Base-by-base conservation (phyloP, 2,113 vertebrate species). In the Aythya baeri region DNA sequence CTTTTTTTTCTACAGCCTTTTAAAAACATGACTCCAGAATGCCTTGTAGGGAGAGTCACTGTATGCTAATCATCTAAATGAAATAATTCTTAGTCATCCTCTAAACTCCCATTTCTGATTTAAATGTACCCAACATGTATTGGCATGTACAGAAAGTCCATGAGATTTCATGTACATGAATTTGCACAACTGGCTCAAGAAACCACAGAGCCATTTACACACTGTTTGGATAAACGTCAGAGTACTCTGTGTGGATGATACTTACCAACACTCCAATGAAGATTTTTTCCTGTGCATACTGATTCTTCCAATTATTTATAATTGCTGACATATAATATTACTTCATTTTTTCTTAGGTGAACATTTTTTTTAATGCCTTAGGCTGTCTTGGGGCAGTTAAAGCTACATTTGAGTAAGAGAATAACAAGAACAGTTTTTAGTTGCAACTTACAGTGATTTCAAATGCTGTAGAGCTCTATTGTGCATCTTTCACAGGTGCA, bases 401-500 rank as follows among this genome's bases (percentile, higher is more conserved):
- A 83, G 46, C 34, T 76, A 75, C 21, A n/a, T 89, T 44, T 92
- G 36, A 77, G 58, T 36, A 76, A 62, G 34, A 72, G 49, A 88
- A 65, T 8, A 8, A 22, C 34, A 77, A 54, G 68, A 63, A 75
- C 2, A 58, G 66, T 50, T 86, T 84, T 91, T 29, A 76, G 52
- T 31, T 70, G 73, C 50, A 79, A 8, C 54, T 65, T 15, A 9
- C 22, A 21, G 70, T 31, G 46, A 74, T 68, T 92, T 4, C 58
- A 72, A 46, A 41, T 3, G 29, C 59, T 91, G 1, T 17, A 43
- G 61, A 29, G 89, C 85, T 32, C 7, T 8, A 6, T 57, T 15
- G 70, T 20, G 62, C 83, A 59, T 70, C 67, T 49, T 87, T 94
- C 93, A 94, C 88, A 94, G 88, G 86, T 94, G 74, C 88, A 76